Percentiles rank a stretch among this genome's conserved stretches.
phyloP scores from a whole-genome alignment of 2,113 vertebrate genomes.

The Lagenorhynchus albirostris region DNA sequence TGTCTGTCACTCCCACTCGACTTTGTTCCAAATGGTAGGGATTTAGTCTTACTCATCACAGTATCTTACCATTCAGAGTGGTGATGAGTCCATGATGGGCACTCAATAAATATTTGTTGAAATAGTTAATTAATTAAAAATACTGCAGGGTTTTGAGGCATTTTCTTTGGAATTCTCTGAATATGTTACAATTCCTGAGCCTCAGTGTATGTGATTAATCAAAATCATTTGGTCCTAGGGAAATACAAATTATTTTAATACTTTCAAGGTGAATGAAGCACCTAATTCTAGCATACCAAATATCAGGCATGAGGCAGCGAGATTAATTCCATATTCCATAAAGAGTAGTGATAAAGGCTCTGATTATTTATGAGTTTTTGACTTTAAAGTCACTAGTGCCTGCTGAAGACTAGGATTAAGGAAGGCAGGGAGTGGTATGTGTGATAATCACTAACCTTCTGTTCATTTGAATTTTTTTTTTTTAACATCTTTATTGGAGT shows the following conservation, averaged over 20 bases:
- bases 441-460: background rate
- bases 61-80: background rate
- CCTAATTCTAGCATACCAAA: background rate
- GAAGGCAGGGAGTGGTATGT: background rate
- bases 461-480: background rate
- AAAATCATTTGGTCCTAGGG: background rate
- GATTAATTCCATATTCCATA: background rate
- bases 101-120: background rate
- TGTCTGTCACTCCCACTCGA: background rate
- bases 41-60: background rate
- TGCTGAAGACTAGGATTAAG: background rate
- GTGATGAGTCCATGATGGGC: background rate
- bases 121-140: background rate
- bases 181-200: background rate
- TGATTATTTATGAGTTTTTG: background rate
- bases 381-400: background rate
- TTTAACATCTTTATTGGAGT: no score
- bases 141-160: background rate
- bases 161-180: background rate
- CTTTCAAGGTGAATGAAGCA: background rate
- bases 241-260: background rate
- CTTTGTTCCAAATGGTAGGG: background rate
- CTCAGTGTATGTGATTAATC: background rate
- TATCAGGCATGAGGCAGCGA: background rate
- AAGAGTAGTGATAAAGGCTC: background rate